Evolutionary conservation across 2,888 invertebrate species (phyloP).

Genomic region (Pandemis corylana): DNA sequence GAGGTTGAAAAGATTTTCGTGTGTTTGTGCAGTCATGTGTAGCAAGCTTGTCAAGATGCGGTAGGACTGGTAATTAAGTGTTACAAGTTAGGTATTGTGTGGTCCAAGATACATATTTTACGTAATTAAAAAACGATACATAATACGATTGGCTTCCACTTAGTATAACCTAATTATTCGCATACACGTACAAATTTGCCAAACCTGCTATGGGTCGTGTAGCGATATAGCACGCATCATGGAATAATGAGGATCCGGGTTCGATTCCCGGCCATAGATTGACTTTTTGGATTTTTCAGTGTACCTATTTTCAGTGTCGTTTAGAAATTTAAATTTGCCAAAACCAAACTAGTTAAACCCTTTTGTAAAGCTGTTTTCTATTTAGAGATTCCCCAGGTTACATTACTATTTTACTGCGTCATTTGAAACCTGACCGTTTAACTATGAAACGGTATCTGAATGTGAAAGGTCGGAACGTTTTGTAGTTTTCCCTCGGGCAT

Average conservation of each 20-base stretch:
- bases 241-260: too few relatives aligned
- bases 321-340: background rate
- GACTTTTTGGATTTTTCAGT: too few relatives aligned
- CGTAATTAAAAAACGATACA: background rate
- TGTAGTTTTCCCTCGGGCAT: constrained; percentile 57
- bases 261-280: too few relatives aligned
- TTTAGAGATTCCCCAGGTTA: constrained; percentile 32
- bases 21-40: constrained; percentile 12
- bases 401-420: constrained; percentile 29
- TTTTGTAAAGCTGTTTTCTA: background rate
- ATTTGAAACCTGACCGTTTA: constrained; percentile 46
- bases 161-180: too few relatives aligned
- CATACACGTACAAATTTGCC: too few relatives aligned
- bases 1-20: constrained; percentile 12
- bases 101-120: background rate
- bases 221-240: too few relatives aligned
- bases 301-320: too few relatives aligned
- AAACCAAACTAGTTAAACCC: background rate
- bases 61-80: background rate
- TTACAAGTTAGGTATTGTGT: background rate
- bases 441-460: constrained; percentile 58
- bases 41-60: constrained; percentile 1
- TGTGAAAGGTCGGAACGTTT: constrained; percentile 53
- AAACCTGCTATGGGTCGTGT: too few relatives aligned
- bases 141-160: too few relatives aligned